phyloP scores from a whole-genome alignment of 2,888 invertebrate species.

The Lepas anatifera region DNA sequence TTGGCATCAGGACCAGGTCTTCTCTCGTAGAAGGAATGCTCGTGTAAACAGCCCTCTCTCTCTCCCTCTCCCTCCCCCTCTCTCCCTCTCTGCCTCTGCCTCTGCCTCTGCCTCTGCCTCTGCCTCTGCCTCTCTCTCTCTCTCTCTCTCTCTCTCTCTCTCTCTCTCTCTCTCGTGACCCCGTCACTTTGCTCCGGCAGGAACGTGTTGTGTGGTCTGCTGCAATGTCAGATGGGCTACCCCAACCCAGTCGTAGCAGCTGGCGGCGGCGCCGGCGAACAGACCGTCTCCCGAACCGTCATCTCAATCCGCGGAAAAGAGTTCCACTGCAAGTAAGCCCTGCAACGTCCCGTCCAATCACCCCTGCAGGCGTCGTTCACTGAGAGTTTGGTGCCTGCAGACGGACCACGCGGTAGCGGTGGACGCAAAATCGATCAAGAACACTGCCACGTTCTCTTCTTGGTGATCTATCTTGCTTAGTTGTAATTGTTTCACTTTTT shows the following conservation, averaged over 20 bases:
- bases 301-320: conserved; percentile 77
- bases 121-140: conserved; percentile 13
- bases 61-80: not conserved
- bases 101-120: conserved; percentile 1
- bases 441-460: no score
- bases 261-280: conserved; percentile 41
- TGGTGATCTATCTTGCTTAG: no score
- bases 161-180: conserved; percentile 7
- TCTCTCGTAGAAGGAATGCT: no score
- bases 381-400: no score
- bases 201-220: conserved; percentile 84
- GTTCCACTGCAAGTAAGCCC: conserved; percentile 74
- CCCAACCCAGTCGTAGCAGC: conserved; percentile 64
- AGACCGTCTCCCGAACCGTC: conserved; percentile 47
- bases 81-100: conserved; percentile 1
- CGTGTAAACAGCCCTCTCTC: not conserved
- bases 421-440: no score
- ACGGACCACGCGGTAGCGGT: no score
- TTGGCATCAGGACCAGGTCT: no score
- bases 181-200: conserved; percentile 37
- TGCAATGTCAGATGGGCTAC: conserved; percentile 84
- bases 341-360: no score
- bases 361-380: no score
- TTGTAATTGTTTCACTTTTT: no score
- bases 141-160: conserved; percentile 11